A percentile compares a stretch with the other conserved stretches of the same genome.
These are phyloP conservation scores for Tauraco erythrolophus DNA, from an alignment of 2,113 vertebrate species.

Conservation along the genomic window DNA sequence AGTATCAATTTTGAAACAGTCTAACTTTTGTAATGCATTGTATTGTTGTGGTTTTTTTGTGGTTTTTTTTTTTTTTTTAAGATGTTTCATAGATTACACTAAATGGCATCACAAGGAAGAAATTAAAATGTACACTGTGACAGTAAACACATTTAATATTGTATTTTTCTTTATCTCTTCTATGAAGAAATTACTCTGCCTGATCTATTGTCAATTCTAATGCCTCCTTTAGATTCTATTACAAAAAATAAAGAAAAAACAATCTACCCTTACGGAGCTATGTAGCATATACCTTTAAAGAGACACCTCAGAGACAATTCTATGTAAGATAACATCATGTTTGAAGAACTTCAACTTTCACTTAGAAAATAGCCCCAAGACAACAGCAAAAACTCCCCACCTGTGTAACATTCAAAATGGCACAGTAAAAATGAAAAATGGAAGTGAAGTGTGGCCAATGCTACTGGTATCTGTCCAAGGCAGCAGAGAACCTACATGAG, in stretches of 20 bases:
- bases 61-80: background rate
- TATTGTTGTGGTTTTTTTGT: background rate
- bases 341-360: background rate
- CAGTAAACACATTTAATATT: background rate
- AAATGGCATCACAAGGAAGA: background rate
- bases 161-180: background rate
- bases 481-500: background rate
- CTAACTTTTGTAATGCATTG: fast-evolving
- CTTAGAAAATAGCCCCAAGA: background rate
- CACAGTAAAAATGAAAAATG: background rate
- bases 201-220: background rate
- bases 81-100: background rate
- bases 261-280: background rate
- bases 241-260: background rate
- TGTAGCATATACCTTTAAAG: background rate
- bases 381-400: background rate
- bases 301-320: background rate
- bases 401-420: background rate
- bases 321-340: background rate
- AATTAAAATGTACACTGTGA: background rate
- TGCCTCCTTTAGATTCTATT: background rate
- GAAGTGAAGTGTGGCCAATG: background rate
- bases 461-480: background rate
- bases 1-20: background rate
- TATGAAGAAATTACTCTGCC: background rate